Conservation (phyloP, 2,797 vertebrate species). For the Poecilia picta region DNA sequence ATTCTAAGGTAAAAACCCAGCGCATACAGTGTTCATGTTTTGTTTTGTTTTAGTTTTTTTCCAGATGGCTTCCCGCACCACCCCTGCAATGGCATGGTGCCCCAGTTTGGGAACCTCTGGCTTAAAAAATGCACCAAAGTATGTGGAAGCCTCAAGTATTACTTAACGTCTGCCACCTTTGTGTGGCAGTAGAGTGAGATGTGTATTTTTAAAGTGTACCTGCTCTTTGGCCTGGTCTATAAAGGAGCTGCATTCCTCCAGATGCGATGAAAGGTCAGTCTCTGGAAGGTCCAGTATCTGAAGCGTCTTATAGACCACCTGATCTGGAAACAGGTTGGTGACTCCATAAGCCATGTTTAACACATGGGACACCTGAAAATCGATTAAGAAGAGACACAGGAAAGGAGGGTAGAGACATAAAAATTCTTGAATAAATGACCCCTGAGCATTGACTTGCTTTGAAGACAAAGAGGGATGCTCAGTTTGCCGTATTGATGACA, state of each 20-base stretch:
- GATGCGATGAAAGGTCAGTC: constrained; percentile 86
- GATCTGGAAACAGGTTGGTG: constrained; percentile 85
- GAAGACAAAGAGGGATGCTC: constrained; percentile 28
- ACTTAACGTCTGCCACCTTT: neutral
- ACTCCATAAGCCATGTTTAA: constrained; percentile 93
- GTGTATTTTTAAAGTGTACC: constrained; percentile 71
- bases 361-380: constrained; percentile 90
- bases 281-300: constrained; percentile 93
- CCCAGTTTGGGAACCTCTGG: too few species aligned
- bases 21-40: too few species aligned
- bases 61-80: too few species aligned
- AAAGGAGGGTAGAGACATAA: neutral
- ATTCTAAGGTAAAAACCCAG: too few species aligned
- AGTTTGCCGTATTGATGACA: constrained; percentile 56
- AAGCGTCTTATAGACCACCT: constrained; percentile 87
- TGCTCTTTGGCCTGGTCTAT: constrained; percentile 86
- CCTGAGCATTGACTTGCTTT: constrained; percentile 29
- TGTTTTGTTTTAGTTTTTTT: too few species aligned
- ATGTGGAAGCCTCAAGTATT: neutral
- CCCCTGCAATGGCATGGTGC: too few species aligned
- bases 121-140: neutral
- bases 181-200: neutral
- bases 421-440: constrained; percentile 38
- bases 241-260: constrained; percentile 90
- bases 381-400: neutral